phyloP scores from a whole-genome alignment of 1,140 invertebrate genomes.

The Paraescarpia echinospica region DNA sequence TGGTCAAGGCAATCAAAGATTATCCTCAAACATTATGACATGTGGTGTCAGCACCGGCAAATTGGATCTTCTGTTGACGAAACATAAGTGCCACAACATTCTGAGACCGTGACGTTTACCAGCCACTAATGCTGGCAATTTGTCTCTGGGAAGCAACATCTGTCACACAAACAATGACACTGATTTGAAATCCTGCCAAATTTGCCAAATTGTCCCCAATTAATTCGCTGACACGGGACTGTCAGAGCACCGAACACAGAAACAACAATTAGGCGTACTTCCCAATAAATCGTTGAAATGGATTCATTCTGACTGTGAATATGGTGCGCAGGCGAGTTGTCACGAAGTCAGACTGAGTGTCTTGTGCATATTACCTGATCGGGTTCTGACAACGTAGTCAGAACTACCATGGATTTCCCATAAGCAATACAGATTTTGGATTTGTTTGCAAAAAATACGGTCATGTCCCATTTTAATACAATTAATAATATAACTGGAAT shows the following conservation, averaged over 20 bases:
- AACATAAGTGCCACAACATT: neutral
- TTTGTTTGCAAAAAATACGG: no score
- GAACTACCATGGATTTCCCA: no score
- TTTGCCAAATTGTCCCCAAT: constrained; percentile 5
- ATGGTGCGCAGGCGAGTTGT: neutral
- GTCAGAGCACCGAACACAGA: neutral
- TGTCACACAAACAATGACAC: neutral
- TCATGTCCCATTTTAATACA: no score
- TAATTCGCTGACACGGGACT: neutral
- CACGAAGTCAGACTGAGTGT: neutral
- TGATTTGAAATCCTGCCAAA: constrained; percentile 1
- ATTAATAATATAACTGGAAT: no score
- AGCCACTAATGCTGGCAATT: neutral
- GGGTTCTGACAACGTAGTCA: neutral
- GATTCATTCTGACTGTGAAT: neutral
- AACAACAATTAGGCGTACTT: neutral
- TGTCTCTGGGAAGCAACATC: neutral
- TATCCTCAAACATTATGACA: neutral
- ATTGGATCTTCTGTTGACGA: neutral
- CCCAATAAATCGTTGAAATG: neutral
- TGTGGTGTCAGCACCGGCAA: neutral
- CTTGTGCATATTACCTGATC: neutral
- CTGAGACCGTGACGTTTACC: neutral
- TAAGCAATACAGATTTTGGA: no score
- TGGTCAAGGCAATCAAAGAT: neutral